Conservation (phyloP, 1,140 invertebrate species). For the Neodiprion virginianus region DNA sequence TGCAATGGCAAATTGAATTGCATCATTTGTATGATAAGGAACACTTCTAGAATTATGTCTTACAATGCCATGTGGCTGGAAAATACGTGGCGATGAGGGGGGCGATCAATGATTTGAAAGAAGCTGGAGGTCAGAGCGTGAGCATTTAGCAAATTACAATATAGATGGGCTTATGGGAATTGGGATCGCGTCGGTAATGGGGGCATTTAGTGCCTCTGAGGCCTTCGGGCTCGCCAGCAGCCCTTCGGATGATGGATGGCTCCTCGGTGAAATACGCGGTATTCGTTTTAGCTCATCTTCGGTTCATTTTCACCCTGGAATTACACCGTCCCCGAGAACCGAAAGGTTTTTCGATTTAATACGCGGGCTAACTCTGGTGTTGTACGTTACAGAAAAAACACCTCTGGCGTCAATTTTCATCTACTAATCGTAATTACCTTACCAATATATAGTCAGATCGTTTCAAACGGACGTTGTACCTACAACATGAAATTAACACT, state of each 20-base stretch:
- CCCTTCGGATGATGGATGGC: neutral
- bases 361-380: neutral
- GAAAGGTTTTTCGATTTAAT: neutral
- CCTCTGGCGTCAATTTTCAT: neutral
- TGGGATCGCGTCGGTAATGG: constrained; percentile 4
- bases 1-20: too few species aligned
- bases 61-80: too few species aligned
- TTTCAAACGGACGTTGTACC: too few species aligned
- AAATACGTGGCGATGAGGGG: too few species aligned
- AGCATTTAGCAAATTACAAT: constrained; percentile 4
- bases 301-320: constrained; percentile 5
- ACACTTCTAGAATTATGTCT: too few species aligned
- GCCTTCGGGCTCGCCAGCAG: neutral
- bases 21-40: too few species aligned
- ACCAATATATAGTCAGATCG: too few species aligned
- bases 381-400: neutral
- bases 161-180: constrained; percentile 7
- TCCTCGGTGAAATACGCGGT: neutral
- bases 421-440: neutral
- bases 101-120: neutral
- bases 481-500: too few species aligned
- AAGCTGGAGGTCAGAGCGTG: neutral
- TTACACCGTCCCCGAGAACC: constrained; percentile 1
- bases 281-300: neutral
- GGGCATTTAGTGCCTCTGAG: neutral